Conservation (phyloP, 2,888 invertebrate species). For the Dendrolimus houi region DNA sequence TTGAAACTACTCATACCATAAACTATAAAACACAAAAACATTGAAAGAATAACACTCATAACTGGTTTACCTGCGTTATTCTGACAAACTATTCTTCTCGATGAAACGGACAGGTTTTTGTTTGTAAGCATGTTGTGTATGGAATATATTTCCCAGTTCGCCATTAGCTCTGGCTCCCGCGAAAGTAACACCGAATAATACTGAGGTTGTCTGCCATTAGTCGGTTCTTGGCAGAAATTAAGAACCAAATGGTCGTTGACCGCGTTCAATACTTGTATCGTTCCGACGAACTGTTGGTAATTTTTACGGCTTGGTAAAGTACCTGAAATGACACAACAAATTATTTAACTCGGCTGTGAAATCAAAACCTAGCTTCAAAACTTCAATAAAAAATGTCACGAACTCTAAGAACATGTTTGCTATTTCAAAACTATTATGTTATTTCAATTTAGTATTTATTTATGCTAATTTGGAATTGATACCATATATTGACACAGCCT, state of each 20-base stretch:
- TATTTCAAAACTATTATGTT: too few relatives aligned
- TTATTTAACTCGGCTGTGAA: too few relatives aligned
- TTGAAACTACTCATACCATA: neutral
- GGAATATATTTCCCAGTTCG: conserved; percentile 78
- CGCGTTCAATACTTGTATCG: conserved; percentile 86
- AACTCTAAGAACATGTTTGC: too few relatives aligned
- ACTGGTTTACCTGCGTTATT: conserved; percentile 48
- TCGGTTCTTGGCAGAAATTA: conserved; percentile 83
- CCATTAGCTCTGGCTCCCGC: conserved; percentile 74
- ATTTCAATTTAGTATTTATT: too few relatives aligned
- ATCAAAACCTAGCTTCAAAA: too few relatives aligned
- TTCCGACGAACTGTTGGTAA: conserved; percentile 80
- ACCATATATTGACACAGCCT: too few relatives aligned
- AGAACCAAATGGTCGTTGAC: conserved; percentile 85
- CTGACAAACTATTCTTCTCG: conserved; percentile 81
- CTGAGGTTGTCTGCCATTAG: conserved; percentile 63
- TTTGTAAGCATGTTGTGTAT: conserved; percentile 81
- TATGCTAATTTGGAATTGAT: too few relatives aligned
- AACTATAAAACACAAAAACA: conserved; percentile 23
- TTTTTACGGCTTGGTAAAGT: neutral
- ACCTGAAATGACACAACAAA: neutral
- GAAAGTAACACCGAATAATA: conserved; percentile 83
- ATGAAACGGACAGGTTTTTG: conserved; percentile 79
- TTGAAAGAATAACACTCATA: conserved; percentile 36
- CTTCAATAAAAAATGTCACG: too few relatives aligned